Evolutionary conservation across 2,113 vertebrate species (phyloP), one percentile per base, ranked within the genome.

Genomic region (Megaleporinus macrocephalus): DNA sequence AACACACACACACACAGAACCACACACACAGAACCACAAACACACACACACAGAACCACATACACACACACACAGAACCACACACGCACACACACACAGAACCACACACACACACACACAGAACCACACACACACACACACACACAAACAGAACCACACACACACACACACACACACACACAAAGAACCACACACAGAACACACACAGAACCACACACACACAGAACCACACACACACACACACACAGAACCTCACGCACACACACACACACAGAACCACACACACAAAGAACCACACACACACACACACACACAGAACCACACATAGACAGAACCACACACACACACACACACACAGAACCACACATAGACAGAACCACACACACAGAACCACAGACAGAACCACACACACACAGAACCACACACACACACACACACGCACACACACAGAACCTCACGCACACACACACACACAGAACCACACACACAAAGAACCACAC

Each of bases 221-320:
- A 13, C 73, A 74, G 11, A 57, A n/a, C 73, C 76, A 24, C 7
- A 73, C 27, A 75, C n/a, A 73, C 11, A 63, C n/a, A 68, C 20
- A 13, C 73, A 74, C 15, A 57, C 73, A 80, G n/a, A n/a, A n/a
- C n/a, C n/a, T n/a, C n/a, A n/a, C n/a, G n/a, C n/a, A 24, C 7
- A 73, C 27, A 75, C n/a, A 73, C 11, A 63, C n/a, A 68, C 20
- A 13, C 73, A 74, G 11, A 57, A n/a, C n/a, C n/a, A n/a, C n/a
- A n/a, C n/a, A n/a, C n/a, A n/a, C n/a, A n/a, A n/a, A n/a, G n/a
- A n/a, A n/a, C n/a, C 73, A 80, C n/a, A 24, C 7, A 73, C 27
- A 75, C n/a, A 73, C 11, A 63, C n/a, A 68, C 20, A 13, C 73
- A 74, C 15, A 57, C 73, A 80, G n/a, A n/a, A n/a, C n/a, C n/a